phyloP scores from a whole-genome alignment of 1,140 invertebrate genomes.

The Tetraneura akinire region DNA sequence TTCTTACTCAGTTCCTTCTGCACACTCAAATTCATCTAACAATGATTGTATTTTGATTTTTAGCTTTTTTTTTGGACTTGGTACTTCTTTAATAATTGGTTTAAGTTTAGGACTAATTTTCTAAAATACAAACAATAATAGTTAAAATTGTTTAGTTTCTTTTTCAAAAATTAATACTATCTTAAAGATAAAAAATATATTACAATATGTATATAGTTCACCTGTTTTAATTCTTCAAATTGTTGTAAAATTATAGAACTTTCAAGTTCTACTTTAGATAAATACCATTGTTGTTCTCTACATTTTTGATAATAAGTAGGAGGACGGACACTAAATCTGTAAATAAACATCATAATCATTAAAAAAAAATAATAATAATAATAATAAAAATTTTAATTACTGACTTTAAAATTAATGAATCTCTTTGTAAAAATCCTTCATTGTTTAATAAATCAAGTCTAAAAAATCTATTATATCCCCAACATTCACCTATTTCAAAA shows the following conservation, averaged over 20 bases:
- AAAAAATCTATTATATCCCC: constrained; percentile 95
- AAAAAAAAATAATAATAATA: background rate
- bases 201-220: background rate
- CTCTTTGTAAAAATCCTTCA: constrained; percentile 81
- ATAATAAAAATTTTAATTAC: constrained; percentile 15
- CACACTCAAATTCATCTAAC: constrained; percentile 39
- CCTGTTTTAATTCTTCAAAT: constrained; percentile 37
- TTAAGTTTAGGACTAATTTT: constrained; percentile 37
- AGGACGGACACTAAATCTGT: constrained; percentile 85
- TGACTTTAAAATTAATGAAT: constrained; percentile 74
- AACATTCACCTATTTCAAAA: constrained; percentile 96
- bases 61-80: constrained; percentile 1
- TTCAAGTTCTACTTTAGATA: constrained; percentile 64
- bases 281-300: constrained; percentile 89
- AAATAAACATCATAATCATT: too few relatives aligned
- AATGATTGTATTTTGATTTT: constrained; percentile 50
- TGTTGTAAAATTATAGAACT: constrained; percentile 10
- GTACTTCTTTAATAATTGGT: background rate
- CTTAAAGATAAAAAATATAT: background rate
- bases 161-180: too few relatives aligned
- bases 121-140: constrained; percentile 3
- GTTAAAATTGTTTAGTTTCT: too few relatives aligned
- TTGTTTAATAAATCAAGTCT: constrained; percentile 83
- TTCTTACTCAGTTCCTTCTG: constrained; percentile 19
- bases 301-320: constrained; percentile 92